Evolutionary conservation across 2,113 vertebrate genomes (phyloP).

Genomic region (Myotis brandtii): DNA sequence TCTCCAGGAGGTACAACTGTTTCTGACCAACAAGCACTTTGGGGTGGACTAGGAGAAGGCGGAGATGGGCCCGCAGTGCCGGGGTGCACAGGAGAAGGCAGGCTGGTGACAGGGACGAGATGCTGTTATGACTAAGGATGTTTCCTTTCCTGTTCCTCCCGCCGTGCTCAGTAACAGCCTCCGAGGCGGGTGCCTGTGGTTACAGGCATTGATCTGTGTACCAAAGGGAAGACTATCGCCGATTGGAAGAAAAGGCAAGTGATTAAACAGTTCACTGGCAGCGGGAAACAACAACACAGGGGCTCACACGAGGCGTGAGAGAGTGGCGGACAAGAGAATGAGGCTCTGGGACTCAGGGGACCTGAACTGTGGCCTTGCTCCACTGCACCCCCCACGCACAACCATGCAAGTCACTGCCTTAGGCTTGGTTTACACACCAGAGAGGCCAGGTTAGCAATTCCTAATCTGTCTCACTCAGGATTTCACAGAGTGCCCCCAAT

Average conservation of each 20-base stretch:
- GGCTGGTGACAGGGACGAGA: neutral
- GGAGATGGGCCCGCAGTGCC: neutral
- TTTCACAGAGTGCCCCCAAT: neutral
- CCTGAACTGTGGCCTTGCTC: neutral
- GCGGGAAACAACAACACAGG: conserved; percentile 64
- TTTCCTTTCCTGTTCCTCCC: neutral
- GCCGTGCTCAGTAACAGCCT: conserved; percentile 35
- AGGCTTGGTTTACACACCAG: neutral
- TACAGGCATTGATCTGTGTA: conserved; percentile 82
- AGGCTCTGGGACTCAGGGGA: neutral
- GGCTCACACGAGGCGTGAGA: neutral
- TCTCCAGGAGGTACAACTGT: neutral
- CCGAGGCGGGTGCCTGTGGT: conserved; percentile 51
- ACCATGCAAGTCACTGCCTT: neutral
- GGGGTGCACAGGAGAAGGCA: neutral
- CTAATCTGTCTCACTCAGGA: neutral
- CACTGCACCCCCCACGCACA: fast-evolving
- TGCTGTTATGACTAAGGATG: neutral
- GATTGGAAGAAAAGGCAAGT: conserved; percentile 69
- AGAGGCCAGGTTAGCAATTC: neutral
- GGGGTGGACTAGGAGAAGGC: neutral
- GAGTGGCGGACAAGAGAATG: neutral
- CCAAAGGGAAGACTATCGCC: conserved; percentile 72
- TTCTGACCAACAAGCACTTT: neutral
- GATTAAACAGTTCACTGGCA: conserved; percentile 77